phyloP scores from a whole-genome alignment of 2,797 vertebrate species.

The Centropyge bicolor region DNA sequence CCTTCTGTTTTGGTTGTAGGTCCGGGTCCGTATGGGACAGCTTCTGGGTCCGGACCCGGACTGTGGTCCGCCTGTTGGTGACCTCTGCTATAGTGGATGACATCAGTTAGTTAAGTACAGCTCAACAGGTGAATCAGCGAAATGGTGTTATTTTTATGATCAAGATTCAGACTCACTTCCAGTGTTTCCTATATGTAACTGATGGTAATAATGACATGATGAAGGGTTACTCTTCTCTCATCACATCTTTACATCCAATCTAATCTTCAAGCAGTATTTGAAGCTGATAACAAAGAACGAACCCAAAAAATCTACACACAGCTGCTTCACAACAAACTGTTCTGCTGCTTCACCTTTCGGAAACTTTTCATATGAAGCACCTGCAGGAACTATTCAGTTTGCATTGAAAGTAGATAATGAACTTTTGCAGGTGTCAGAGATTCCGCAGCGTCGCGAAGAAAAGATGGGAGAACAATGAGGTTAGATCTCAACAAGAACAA shows the following conservation, averaged over 20 bases:
- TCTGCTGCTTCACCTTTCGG: not conserved
- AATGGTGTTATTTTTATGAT: not conserved
- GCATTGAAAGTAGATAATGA: not conserved
- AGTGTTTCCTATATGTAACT: not conserved
- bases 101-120: not conserved
- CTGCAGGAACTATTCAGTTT: not conserved
- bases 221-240: not conserved
- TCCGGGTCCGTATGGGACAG: too few species aligned
- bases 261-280: not conserved
- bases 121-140: not conserved
- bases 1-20: too few species aligned
- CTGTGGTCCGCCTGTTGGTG: too few species aligned
- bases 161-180: not conserved
- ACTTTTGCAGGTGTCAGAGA: constrained; percentile 4
- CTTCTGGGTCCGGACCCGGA: too few species aligned
- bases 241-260: not conserved
- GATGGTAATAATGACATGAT: not conserved
- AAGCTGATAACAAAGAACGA: not conserved
- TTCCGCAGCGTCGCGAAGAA: constrained; percentile 16
- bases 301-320: not conserved
- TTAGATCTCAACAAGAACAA: constrained; percentile 9
- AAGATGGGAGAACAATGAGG: constrained; percentile 15
- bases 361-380: constrained; percentile 29
- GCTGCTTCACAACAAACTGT: not conserved
- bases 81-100: not conserved